Base-by-base conservation (phyloP, 2,797 vertebrate genomes). In the Notolabrus celidotus region DNA sequence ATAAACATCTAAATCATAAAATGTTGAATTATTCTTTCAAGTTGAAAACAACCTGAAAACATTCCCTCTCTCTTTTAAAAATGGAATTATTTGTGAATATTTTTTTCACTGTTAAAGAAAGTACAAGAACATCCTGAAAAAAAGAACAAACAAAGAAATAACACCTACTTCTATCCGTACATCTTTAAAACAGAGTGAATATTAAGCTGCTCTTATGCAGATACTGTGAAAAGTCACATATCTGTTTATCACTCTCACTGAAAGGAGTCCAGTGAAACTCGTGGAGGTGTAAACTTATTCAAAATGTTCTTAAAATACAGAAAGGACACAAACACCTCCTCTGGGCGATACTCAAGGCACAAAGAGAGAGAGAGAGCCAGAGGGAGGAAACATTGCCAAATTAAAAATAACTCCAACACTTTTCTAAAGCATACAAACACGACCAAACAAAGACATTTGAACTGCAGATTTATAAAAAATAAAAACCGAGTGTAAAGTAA, bases 181-280 rank as follows among this genome's bases (percentile, higher is more conserved):
- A 19, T 7, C 23, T 9, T 20, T 25, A 27, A 59, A 74, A 12
- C 20, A 27, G n/a, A 10, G 9, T 19, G 11, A 41, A 38, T 22
- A 20, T 45, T 25, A 51, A 23, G 50, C 3, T 25, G 16, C 41
- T 27, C 10, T 66, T 60, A 20, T 9, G 54, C 2, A n/a, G 23
- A 27, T 16, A 19, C 12, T 57, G 33, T 63, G 52, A 66, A 39
- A 66, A 49, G 20, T 53, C 42, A 49, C 17, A n/a, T 16, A 65
- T 23, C 10, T 17, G 7, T 45, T 58, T 4, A 15, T 49, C 36
- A 60, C 22, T 6, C 39, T 51, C 20, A 16, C 12, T 52, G 20
- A 17, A 46, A 58, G 34, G 6, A 33, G 27, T 25, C 29, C 12
- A 41, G 5, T 33, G n/a, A 3, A 53, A 58, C 19, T 46, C 11